Evolutionary conservation across 2,888 invertebrate species (phyloP).

Genomic region (Tetragonisca angustula): DNA sequence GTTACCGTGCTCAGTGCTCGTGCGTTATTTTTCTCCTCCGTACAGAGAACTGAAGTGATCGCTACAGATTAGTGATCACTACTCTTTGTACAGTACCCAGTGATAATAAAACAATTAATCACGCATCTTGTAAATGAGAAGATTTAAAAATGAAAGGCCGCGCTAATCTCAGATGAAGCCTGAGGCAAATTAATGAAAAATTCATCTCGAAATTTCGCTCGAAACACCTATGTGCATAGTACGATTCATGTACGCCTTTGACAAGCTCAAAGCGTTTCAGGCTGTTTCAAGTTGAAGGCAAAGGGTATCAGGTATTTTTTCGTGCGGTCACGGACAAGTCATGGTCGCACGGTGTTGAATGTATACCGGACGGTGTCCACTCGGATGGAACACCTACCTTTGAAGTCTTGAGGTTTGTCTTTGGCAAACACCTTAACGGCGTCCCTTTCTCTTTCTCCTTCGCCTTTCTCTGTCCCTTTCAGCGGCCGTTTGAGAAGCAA

Average conservation of each 20-base stretch:
- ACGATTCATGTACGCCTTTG: slow-evolving; percentile 34
- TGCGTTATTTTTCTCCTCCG: no score
- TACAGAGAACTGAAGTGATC: no score
- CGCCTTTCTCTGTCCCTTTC: neutral
- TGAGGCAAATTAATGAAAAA: neutral
- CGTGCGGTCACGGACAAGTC: slow-evolving; percentile 56
- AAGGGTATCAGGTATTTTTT: slow-evolving; percentile 75
- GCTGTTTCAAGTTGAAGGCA: slow-evolving; percentile 71
- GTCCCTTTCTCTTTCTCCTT: neutral
- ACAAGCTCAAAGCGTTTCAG: slow-evolving; percentile 26
- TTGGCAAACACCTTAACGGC: slow-evolving; percentile 59
- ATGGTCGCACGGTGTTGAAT: slow-evolving; percentile 79
- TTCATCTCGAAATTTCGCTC: neutral
- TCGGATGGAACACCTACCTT: slow-evolving; percentile 75
- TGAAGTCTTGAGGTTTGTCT: slow-evolving; percentile 69
- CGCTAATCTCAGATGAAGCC: neutral
- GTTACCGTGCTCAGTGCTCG: neutral
- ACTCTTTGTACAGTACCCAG: neutral
- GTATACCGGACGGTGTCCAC: slow-evolving; percentile 78
- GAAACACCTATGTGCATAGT: slow-evolving; percentile 5
- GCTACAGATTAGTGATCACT: neutral
- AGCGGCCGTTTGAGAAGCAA: slow-evolving; percentile 15
- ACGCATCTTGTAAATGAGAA: neutral
- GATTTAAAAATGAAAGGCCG: no score
- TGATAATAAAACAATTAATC: neutral